These are phyloP conservation scores for Crossocerus cetratus DNA, from an alignment of 2,888 invertebrate genomes.

Conservation along the genomic window DNA sequence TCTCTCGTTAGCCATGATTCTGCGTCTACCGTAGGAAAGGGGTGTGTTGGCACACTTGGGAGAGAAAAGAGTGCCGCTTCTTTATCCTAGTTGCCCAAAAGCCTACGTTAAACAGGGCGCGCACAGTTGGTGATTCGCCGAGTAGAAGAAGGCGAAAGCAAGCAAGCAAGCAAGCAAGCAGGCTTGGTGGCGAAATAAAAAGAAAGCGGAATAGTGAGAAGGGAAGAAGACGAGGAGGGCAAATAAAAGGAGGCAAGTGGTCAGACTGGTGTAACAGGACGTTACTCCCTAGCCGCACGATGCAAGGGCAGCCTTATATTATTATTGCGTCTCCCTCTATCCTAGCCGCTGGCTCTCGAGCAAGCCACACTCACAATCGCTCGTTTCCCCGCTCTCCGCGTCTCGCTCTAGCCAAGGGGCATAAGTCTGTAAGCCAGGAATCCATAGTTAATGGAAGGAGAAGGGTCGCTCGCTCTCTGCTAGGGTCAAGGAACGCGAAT, in stretches of 20 bases:
- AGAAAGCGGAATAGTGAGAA: slow-evolving; percentile 23
- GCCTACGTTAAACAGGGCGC: not conserved
- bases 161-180: too few species aligned
- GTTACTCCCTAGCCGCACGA: slow-evolving; percentile 58
- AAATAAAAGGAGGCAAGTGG: slow-evolving; percentile 54
- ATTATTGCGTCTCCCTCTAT: slow-evolving; percentile 39
- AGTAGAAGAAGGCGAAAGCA: slow-evolving; percentile 18
- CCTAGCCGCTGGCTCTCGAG: slow-evolving; percentile 15
- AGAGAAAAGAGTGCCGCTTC: not conserved
- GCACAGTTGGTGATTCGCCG: not conserved
- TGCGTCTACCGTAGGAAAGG: too few species aligned
- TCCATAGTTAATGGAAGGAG: too few species aligned
- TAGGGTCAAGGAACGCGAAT: slow-evolving; percentile 52
- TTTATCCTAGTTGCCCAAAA: not conserved
- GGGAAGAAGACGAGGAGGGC: slow-evolving; percentile 33
- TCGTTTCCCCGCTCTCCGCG: not conserved
- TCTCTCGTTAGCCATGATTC: too few species aligned
- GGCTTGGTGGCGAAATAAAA: slow-evolving; percentile 26
- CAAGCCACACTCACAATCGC: not conserved
- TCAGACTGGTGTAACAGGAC: slow-evolving; percentile 72
- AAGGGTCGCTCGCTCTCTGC: slow-evolving; percentile 7
- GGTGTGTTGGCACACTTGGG: too few species aligned
- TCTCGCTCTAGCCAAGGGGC: not conserved
- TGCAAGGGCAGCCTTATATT: slow-evolving; percentile 48
- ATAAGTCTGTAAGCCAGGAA: not conserved